These are phyloP conservation scores for Calcarius lapponicus DNA, from an alignment of 2,797 vertebrate species.

Conservation along the genomic window DNA sequence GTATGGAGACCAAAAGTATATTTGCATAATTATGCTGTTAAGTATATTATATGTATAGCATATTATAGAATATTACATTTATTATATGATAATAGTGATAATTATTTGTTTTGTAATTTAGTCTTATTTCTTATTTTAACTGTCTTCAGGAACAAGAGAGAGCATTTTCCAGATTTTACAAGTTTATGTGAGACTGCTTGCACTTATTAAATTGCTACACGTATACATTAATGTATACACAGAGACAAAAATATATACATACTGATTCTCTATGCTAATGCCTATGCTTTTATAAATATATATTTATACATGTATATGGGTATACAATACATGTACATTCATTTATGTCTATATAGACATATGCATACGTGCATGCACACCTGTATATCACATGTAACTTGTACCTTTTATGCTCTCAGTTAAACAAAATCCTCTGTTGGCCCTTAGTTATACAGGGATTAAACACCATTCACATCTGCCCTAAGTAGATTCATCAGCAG, in stretches of 20 bases:
- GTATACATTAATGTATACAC: not conserved
- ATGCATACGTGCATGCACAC: not conserved
- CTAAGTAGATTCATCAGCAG: slow-evolving; percentile 46
- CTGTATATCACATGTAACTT: not conserved
- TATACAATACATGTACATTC: not conserved
- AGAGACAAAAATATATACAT: not conserved
- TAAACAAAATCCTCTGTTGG: not conserved
- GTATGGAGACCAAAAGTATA: not conserved
- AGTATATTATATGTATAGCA: not conserved
- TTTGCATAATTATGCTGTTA: not conserved
- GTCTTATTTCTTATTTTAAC: not conserved
- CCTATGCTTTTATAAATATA: not conserved
- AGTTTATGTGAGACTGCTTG: not conserved
- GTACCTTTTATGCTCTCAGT: not conserved
- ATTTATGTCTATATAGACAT: not conserved
- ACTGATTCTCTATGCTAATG: not conserved
- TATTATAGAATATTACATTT: not conserved
- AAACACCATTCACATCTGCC: not conserved
- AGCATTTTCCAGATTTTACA: not conserved
- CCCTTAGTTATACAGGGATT: not conserved
- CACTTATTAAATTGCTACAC: not conserved
- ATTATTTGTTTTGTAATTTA: not conserved
- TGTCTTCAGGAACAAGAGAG: not conserved
- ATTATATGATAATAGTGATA: not conserved
- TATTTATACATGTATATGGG: not conserved